These are phyloP conservation scores for Perodicticus potto DNA, from an alignment of 2,797 vertebrate genomes.

Conservation along the genomic window DNA sequence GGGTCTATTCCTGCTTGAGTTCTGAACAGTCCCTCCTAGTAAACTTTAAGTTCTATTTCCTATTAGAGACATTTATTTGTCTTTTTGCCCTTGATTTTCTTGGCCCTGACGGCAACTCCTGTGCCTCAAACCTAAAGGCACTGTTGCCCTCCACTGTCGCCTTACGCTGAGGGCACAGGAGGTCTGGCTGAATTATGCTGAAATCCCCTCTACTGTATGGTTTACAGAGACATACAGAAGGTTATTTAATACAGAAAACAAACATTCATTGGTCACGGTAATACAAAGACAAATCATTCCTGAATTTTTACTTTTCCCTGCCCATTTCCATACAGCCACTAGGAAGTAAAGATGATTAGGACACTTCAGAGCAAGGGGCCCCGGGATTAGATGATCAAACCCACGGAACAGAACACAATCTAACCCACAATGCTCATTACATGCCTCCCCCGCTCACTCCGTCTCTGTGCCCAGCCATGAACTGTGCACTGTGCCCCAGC, in stretches of 20 bases:
- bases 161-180: not conserved
- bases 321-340: not conserved
- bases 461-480: no score
- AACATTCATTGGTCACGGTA: not conserved
- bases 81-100: not conserved
- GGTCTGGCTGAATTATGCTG: constrained; percentile 23
- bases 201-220: not conserved
- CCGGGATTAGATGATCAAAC: not conserved
- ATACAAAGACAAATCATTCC: not conserved
- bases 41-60: not conserved
- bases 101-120: not conserved
- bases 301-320: not conserved
- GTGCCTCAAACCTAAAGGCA: not conserved
- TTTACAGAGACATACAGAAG: constrained; percentile 12
- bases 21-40: not conserved
- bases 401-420: not conserved
- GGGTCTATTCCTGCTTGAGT: not conserved
- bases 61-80: not conserved
- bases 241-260: not conserved
- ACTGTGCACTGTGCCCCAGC: not conserved
- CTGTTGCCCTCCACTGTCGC: not conserved
- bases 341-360: not conserved
- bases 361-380: not conserved
- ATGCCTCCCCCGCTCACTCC: not conserved
- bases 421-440: not conserved